phyloP scores from a whole-genome alignment of 2,888 invertebrate genomes.

The Ferdinandea cuprea region DNA sequence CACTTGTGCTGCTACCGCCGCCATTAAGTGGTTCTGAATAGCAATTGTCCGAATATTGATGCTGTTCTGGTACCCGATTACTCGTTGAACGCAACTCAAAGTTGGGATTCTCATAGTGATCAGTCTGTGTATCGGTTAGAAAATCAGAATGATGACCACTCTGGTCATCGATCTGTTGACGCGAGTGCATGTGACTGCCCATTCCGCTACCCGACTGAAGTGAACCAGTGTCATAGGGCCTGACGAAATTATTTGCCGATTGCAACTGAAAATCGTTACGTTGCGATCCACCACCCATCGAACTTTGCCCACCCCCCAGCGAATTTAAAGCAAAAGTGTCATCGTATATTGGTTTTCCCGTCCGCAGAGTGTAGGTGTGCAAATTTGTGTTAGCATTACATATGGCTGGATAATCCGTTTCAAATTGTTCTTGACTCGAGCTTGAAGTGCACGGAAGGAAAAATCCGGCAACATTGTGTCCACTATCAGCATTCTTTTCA shows the following conservation, averaged over 20 bases:
- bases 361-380: constrained; percentile 91
- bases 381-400: constrained; percentile 94
- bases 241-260: constrained; percentile 80
- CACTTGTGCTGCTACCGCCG: constrained; percentile 78
- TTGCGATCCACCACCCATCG: constrained; percentile 66
- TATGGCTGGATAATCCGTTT: constrained; percentile 92
- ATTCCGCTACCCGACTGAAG: constrained; percentile 75
- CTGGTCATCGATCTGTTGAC: constrained; percentile 72
- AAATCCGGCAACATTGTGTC: constrained; percentile 88
- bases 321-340: constrained; percentile 86
- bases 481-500: constrained; percentile 86
- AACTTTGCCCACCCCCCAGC: constrained; percentile 77
- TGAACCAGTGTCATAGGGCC: constrained; percentile 82
- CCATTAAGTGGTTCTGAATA: constrained; percentile 82
- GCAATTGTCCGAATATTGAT: constrained; percentile 79
- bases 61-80: constrained; percentile 65
- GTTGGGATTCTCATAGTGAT: constrained; percentile 83
- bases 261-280: constrained; percentile 79
- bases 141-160: constrained; percentile 78
- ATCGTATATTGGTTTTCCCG: constrained; percentile 90
- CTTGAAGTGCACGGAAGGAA: constrained; percentile 92
- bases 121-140: constrained; percentile 79
- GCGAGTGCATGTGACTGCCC: constrained; percentile 74
- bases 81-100: constrained; percentile 80
- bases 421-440: constrained; percentile 92